These are phyloP conservation scores for Pangasianodon hypophthalmus DNA, from an alignment of 2,113 vertebrate species.

Conservation along the genomic window DNA sequence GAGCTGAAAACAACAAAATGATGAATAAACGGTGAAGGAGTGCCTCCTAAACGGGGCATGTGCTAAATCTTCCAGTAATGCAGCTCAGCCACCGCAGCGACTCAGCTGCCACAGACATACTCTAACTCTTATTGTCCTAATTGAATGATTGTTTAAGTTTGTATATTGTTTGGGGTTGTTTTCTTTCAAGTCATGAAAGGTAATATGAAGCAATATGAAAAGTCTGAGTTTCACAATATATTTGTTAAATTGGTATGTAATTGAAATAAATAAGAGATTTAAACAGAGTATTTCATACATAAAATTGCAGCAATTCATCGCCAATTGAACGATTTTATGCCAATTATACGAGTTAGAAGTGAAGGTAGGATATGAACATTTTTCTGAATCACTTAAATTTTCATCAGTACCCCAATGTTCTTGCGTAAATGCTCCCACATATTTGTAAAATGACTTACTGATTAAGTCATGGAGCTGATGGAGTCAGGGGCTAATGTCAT, in stretches of 20 bases:
- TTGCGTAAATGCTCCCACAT: not conserved
- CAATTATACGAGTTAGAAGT: not conserved
- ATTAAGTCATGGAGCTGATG: too few relatives aligned
- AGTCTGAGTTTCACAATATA: too few relatives aligned
- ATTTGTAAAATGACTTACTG: not conserved
- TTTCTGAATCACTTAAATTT: not conserved
- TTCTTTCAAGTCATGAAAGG: too few relatives aligned
- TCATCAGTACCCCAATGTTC: not conserved
- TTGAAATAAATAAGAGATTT: too few relatives aligned
- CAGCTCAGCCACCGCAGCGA: not conserved
- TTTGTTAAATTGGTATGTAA: too few relatives aligned
- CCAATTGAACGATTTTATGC: not conserved
- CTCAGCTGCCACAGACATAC: not conserved
- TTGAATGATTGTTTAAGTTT: not conserved
- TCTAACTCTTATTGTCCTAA: not conserved
- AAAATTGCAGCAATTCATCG: not conserved
- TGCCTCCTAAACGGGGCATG: too few relatives aligned
- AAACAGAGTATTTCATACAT: too few relatives aligned
- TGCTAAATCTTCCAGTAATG: not conserved
- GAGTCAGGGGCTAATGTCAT: not conserved
- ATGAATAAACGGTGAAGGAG: not conserved
- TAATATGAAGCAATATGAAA: too few relatives aligned
- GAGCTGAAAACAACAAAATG: not conserved
- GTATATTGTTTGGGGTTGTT: not conserved
- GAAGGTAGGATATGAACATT: not conserved